Evolutionary conservation across 2,888 invertebrate species (phyloP), one percentile per base, ranked within the genome.

Genomic region (Diloba caeruleocephala): DNA sequence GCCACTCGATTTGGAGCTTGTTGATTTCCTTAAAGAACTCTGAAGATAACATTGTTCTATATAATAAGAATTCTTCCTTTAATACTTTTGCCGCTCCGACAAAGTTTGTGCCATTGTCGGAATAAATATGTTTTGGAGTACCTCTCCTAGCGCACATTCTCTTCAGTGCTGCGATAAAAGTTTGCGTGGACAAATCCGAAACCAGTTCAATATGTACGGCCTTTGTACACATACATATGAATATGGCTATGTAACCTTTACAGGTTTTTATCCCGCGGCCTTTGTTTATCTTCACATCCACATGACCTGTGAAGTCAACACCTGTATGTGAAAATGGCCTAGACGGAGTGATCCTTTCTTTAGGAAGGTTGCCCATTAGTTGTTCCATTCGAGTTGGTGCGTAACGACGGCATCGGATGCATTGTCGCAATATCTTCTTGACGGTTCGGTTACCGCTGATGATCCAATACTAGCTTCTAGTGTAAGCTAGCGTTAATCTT

Each of bases 141-240:
- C n/a, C n/a, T n/a, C n/a, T n/a, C n/a, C n/a, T n/a, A n/a, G n/a
- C n/a, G n/a, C n/a, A n/a, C n/a, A n/a, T n/a, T n/a, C 65, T 21
- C 6, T 52, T 44, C 1, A 68, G 48, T 1, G 41, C 41, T 0
- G 36, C 31, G 0, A 46, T 41, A 14, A 55, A 67, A 0, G 55
- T 31, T 26, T 51, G 43, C 0, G 53, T 44, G 9, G 34, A 50
- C 0, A 63, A 7, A 12, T 63, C 59, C 0, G 52, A 49, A 4
- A 42, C 67, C 0, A 56, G 23, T 12, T 66, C 66, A 0, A 66
- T 19, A n/a, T 66, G 66, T 1, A 58, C 31, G 7, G 60, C 59
- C 19, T 67, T 67, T 1, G 52, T 55, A 2, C 29, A 39, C 46
- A 61, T 33, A 12, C 60, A 69, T 7, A 63, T 29, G 15, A 64